Percentiles rank a stretch among this genome's conserved stretches.
Evolutionary conservation across 1,140 invertebrate species (phyloP).

Genomic region (Propsilocerus akamusi): DNA sequence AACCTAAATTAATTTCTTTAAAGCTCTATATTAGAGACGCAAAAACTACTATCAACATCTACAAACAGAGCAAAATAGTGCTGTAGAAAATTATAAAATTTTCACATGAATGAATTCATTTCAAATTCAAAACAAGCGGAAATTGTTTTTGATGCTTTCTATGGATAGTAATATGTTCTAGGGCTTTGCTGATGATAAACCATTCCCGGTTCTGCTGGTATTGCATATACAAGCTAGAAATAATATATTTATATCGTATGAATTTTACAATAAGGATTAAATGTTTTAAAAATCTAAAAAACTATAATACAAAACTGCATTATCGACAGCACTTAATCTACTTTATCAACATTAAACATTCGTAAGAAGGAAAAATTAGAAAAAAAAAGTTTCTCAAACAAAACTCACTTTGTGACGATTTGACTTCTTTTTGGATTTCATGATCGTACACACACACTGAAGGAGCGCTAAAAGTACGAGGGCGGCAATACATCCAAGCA

Average conservation of each 20-base stretch:
- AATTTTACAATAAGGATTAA: background rate
- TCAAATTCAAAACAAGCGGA: background rate
- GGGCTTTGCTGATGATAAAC: slow-evolving; percentile 21
- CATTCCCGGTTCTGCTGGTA: slow-evolving; percentile 24
- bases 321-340: background rate
- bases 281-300: background rate
- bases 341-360: background rate
- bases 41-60: no score
- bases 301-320: background rate
- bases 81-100: no score
- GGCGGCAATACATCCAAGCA: slow-evolving; percentile 61
- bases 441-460: slow-evolving; percentile 70
- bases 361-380: background rate
- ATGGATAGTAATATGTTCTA: slow-evolving; percentile 24
- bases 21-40: no score
- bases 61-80: no score
- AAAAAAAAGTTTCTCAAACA: background rate
- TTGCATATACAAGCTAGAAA: slow-evolving; percentile 22
- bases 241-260: background rate
- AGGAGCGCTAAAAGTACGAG: slow-evolving; percentile 58
- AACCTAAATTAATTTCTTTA: no score
- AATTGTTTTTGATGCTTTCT: background rate
- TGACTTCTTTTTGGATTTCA: slow-evolving; percentile 40
- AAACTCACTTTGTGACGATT: slow-evolving; percentile 36
- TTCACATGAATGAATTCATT: no score